Evolutionary conservation across 2,113 vertebrate species (phyloP).

Genomic region (Egretta garzetta): DNA sequence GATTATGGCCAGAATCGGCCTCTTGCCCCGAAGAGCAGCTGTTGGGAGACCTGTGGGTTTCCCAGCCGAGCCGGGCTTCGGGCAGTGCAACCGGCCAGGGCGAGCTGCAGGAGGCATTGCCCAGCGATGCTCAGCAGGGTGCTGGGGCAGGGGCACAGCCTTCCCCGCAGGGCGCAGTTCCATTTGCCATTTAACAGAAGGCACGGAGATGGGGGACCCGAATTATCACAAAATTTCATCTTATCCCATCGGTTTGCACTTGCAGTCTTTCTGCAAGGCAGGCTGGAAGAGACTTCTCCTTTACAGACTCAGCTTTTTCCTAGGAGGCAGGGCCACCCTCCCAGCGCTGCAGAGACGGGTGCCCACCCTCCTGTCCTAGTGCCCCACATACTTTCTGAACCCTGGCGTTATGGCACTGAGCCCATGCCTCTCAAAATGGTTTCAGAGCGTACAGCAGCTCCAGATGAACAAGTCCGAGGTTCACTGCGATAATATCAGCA

Average conservation of each 20-base stretch:
- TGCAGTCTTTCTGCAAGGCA: not conserved
- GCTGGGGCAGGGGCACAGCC: not conserved
- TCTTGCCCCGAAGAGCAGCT: not conserved
- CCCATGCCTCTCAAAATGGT: not conserved
- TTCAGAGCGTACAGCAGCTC: not conserved
- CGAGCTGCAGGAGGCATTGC: not conserved
- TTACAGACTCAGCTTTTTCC: not conserved
- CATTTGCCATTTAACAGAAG: not conserved
- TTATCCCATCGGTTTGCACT: not conserved
- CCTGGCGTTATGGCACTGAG: not conserved
- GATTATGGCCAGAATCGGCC: not conserved
- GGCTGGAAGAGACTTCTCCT: not conserved
- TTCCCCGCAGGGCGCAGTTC: not conserved
- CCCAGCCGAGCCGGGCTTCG: not conserved
- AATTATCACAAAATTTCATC: not conserved
- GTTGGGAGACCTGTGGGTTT: not conserved
- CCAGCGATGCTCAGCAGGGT: rapidly evolving
- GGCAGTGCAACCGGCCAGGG: rapidly evolving
- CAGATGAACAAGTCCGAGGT: not conserved
- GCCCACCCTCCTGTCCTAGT: not conserved
- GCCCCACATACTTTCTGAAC: not conserved
- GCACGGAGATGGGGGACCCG: rapidly evolving
- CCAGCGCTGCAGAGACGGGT: rapidly evolving
- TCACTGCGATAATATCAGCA: not conserved
- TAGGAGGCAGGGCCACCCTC: not conserved